Evolutionary conservation across 2,113 vertebrate genomes (phyloP).

Genomic region (Alethe diademata): DNA sequence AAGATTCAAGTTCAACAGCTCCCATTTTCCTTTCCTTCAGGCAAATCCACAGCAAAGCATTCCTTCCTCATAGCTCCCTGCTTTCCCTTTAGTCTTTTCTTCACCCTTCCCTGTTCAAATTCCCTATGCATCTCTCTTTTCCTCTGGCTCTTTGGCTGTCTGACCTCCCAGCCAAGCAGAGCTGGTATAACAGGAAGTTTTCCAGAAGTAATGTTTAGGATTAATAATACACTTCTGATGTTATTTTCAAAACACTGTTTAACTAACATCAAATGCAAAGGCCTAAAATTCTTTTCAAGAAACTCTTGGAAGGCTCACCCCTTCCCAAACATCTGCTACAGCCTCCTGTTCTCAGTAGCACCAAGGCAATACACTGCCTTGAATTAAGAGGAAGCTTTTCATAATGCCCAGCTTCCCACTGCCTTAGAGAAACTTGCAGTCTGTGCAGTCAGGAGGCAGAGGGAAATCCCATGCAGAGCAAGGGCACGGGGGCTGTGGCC

Average conservation of each 20-base stretch:
- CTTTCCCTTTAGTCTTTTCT: neutral
- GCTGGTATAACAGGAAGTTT: neutral
- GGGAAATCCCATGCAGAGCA: slow-evolving; percentile 21
- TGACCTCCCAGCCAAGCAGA: neutral
- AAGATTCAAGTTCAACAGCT: neutral
- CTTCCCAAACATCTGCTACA: neutral
- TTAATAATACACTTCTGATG: neutral
- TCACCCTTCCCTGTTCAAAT: neutral
- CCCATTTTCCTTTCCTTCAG: neutral
- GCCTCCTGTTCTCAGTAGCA: slow-evolving; percentile 6
- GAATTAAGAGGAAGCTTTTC: slow-evolving; percentile 4
- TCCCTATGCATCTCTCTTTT: neutral
- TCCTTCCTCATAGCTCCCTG: neutral
- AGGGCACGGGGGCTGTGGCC: slow-evolving; percentile 1
- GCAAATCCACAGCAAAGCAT: neutral
- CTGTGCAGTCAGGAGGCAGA: slow-evolving; percentile 27
- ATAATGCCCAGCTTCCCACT: neutral
- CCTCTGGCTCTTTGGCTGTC: neutral
- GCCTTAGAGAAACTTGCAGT: slow-evolving; percentile 9
- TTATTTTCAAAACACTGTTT: neutral
- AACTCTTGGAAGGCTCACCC: neutral
- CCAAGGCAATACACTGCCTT: neutral
- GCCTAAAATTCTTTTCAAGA: neutral
- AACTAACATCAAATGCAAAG: neutral
- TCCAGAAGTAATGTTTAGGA: neutral